phyloP scores from a whole-genome alignment of 2,113 vertebrate genomes.

The Eubucco bourcierii region DNA sequence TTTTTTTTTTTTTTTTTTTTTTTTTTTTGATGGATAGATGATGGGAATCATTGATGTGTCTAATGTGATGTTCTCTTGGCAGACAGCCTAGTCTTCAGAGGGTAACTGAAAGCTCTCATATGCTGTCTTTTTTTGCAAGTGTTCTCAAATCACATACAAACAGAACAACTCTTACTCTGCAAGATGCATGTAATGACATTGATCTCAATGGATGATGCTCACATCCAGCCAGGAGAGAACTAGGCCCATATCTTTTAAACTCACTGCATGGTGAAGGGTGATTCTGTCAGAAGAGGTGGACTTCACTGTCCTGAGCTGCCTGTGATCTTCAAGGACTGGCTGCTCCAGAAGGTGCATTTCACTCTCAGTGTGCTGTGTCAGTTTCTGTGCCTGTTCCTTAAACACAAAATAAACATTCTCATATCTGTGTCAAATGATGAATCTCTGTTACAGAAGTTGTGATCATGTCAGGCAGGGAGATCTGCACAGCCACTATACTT shows the following conservation, averaged over 20 bases:
- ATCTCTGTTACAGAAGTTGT: background rate
- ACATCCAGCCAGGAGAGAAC: background rate
- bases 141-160: background rate
- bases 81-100: conserved; percentile 26
- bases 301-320: background rate
- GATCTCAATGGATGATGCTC: background rate
- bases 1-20: conserved; percentile 43
- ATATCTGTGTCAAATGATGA: background rate
- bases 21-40: conserved; percentile 6
- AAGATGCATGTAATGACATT: background rate
- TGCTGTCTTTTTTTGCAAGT: background rate
- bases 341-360: background rate
- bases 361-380: background rate
- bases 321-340: background rate
- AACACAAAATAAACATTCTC: background rate
- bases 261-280: background rate
- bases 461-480: background rate
- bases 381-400: background rate
- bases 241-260: background rate
- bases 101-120: background rate
- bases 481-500: background rate
- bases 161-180: background rate
- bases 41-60: conserved; percentile 31
- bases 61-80: conserved; percentile 26
- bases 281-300: background rate